phyloP scores from a whole-genome alignment of 2,797 vertebrate genomes.

The Cottoperca gobio region DNA sequence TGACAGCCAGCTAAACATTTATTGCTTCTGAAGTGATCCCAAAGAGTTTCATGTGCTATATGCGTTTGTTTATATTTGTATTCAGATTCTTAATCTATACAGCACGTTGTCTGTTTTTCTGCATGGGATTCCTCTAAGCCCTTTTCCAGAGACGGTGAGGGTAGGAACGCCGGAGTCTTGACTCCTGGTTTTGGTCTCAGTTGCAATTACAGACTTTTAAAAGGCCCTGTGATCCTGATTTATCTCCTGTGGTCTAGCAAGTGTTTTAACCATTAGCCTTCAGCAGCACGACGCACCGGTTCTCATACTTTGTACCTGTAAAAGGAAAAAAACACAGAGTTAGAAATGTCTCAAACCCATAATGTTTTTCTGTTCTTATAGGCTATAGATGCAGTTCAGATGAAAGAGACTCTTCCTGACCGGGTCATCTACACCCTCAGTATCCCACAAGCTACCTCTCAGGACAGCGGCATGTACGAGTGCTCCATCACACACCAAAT shows the following conservation, averaged over 20 bases:
- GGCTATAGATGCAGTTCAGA: slow-evolving; percentile 82
- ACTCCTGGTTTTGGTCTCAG: slow-evolving; percentile 72
- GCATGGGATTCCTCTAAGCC: slow-evolving; percentile 62
- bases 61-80: slow-evolving; percentile 49
- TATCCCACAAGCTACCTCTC: slow-evolving; percentile 85
- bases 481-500: slow-evolving; percentile 87
- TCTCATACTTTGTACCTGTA: slow-evolving; percentile 39
- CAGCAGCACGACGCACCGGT: slow-evolving; percentile 20
- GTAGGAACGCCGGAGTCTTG: slow-evolving; percentile 41
- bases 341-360: slow-evolving; percentile 11
- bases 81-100: slow-evolving; percentile 46
- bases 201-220: slow-evolving; percentile 78
- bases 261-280: slow-evolving; percentile 76
- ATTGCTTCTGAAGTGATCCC: slow-evolving; percentile 43
- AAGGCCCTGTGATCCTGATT: slow-evolving; percentile 74
- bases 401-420: slow-evolving; percentile 66
- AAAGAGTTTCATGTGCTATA: slow-evolving; percentile 26
- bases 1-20: slow-evolving; percentile 47
- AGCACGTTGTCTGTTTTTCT: slow-evolving; percentile 51
- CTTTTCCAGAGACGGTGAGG: slow-evolving; percentile 66
- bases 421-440: slow-evolving; percentile 88
- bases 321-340: slow-evolving; percentile 42
- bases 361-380: slow-evolving; percentile 61
- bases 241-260: slow-evolving; percentile 68
- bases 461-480: slow-evolving; percentile 92